These are phyloP conservation scores for Muscidifurax raptorellus DNA, from an alignment of 1,140 invertebrate species.

Conservation along the genomic window DNA sequence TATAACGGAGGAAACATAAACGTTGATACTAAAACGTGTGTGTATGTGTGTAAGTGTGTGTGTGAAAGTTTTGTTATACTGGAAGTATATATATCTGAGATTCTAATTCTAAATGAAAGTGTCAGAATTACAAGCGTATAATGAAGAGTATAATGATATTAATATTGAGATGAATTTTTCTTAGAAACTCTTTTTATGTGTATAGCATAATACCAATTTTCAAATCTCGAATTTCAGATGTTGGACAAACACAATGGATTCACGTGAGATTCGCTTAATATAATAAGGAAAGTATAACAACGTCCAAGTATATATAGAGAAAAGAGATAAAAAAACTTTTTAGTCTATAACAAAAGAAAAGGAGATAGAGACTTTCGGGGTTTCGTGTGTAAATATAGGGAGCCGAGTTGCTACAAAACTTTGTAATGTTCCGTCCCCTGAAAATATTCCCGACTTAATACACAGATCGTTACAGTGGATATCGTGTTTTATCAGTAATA, in stretches of 20 bases:
- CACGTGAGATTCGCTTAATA: not conserved
- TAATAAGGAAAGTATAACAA: conserved; percentile 35
- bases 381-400: conserved; percentile 21
- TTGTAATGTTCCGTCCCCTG: not conserved
- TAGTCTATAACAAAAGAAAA: conserved; percentile 26
- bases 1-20: not conserved
- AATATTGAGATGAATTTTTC: not conserved
- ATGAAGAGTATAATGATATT: not conserved
- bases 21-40: conserved; percentile 2
- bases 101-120: conserved; percentile 17
- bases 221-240: conserved; percentile 1
- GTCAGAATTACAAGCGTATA: not conserved
- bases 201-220: conserved; percentile 17
- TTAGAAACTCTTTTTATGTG: not conserved
- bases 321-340: conserved; percentile 33
- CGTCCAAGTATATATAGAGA: conserved; percentile 51
- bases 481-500: not conserved
- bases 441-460: not conserved
- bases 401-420: not conserved
- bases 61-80: conserved; percentile 10
- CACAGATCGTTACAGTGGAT: not conserved
- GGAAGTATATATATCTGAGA: not conserved
- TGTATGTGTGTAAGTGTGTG: not conserved
- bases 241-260: conserved; percentile 18
- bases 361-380: conserved; percentile 17